Evolutionary conservation across 92 coral and sea anemone species (phyloP).

Genomic region (Paramuricea clavata): DNA sequence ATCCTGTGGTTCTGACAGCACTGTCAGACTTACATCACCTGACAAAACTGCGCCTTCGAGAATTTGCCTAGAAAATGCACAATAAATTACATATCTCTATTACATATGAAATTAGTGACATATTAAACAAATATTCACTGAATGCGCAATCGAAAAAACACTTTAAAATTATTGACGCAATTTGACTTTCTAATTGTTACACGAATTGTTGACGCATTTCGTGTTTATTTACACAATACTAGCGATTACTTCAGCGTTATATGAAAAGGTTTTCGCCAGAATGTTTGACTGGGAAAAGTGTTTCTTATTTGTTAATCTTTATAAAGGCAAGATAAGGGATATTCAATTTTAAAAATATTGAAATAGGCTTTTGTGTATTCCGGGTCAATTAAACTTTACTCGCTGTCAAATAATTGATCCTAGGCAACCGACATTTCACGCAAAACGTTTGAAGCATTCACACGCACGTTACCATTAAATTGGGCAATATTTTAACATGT

Average conservation of each 20-base stretch:
- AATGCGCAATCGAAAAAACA: background rate
- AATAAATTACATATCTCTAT: background rate
- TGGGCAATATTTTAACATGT: background rate
- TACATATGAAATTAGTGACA: background rate
- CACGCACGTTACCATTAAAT: background rate
- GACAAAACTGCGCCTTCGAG: conserved; percentile 14
- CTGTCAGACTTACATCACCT: conserved; percentile 1
- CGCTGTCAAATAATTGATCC: too few species aligned
- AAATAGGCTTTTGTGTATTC: background rate
- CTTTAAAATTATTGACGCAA: background rate
- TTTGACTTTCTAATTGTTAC: background rate
- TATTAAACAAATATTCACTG: background rate
- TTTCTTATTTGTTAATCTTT: background rate
- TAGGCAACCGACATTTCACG: too few species aligned
- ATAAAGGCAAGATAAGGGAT: background rate
- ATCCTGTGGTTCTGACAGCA: conserved; percentile 1
- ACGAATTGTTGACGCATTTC: background rate
- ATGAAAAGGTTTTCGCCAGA: background rate
- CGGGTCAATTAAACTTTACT: background rate
- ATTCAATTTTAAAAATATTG: background rate
- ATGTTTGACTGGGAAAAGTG: background rate
- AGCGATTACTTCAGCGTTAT: background rate
- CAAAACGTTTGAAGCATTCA: background rate
- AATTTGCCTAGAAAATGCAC: background rate
- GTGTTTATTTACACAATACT: background rate